Conservation (phyloP, 2,888 invertebrate genomes). For the Podabrus alpinus region DNA sequence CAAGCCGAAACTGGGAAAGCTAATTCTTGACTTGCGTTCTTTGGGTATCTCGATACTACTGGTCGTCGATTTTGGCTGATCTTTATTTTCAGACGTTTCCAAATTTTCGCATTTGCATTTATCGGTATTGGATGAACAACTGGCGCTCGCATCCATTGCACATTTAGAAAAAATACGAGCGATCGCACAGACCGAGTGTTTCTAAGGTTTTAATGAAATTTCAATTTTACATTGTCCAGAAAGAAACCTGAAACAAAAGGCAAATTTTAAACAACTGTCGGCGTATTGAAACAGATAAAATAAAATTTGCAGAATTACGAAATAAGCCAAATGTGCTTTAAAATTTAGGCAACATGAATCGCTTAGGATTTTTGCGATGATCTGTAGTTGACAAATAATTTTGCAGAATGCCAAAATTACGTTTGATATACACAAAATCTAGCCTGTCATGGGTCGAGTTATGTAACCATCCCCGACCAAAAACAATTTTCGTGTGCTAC, state of each 20-base stretch:
- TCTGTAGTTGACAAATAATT: too few relatives aligned
- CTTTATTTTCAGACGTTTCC: slow-evolving; percentile 41
- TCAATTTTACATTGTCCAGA: background rate
- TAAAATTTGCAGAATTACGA: too few relatives aligned
- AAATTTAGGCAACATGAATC: too few relatives aligned
- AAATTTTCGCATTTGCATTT: slow-evolving; percentile 48
- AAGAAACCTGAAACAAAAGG: background rate
- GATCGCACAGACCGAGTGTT: background rate
- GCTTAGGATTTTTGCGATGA: too few relatives aligned
- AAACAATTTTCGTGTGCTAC: too few relatives aligned
- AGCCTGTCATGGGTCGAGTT: too few relatives aligned
- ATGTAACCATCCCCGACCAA: too few relatives aligned
- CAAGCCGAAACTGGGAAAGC: slow-evolving; percentile 44
- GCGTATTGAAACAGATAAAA: too few relatives aligned
- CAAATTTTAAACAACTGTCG: too few relatives aligned
- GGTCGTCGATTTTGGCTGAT: slow-evolving; percentile 40
- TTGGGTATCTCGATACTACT: slow-evolving; percentile 36
- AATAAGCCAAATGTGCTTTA: too few relatives aligned
- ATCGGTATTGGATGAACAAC: slow-evolving; percentile 29
- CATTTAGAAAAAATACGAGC: background rate
- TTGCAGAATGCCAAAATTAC: too few relatives aligned
- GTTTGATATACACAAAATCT: too few relatives aligned
- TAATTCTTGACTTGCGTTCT: slow-evolving; percentile 46
- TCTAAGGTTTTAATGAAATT: background rate
- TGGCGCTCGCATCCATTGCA: slow-evolving; percentile 24